A percentile compares a stretch with the other conserved stretches of the same genome.
phyloP scores from a whole-genome alignment of 1,140 invertebrate genomes.

The Euwallacea similis region DNA sequence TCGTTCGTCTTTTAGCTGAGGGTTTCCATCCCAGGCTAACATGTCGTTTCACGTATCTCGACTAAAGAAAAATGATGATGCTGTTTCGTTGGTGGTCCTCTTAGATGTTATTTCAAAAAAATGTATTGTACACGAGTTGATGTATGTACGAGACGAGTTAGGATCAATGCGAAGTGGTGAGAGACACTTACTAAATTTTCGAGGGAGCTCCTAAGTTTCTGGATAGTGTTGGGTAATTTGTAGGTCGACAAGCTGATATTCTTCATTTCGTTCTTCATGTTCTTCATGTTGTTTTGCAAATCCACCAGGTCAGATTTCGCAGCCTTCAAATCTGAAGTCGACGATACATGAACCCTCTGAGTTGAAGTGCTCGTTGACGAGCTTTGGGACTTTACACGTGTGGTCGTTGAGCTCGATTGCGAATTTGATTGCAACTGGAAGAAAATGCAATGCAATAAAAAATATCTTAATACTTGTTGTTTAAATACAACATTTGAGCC shows the following conservation, averaged over 20 bases:
- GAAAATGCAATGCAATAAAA: not conserved
- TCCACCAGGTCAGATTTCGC: conserved; percentile 75
- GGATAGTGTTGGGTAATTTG: conserved; percentile 42
- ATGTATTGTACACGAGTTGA: not conserved
- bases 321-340: conserved; percentile 67
- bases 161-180: not conserved
- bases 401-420: conserved; percentile 51
- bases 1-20: conserved; percentile 5
- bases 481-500: no score
- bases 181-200: conserved; percentile 61
- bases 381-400: conserved; percentile 45
- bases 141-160: not conserved
- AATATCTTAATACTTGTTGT: no score
- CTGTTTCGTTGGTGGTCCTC: conserved; percentile 16
- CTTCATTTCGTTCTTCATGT: conserved; percentile 64
- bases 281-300: conserved; percentile 74
- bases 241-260: conserved; percentile 49
- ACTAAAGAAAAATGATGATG: conserved; percentile 19
- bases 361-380: conserved; percentile 44
- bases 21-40: conserved; percentile 14
- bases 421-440: conserved; percentile 51
- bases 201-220: conserved; percentile 57
- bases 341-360: conserved; percentile 50
- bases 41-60: conserved; percentile 23
- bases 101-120: conserved; percentile 1